Evolutionary conservation across 2,888 invertebrate genomes (phyloP).

Genomic region (Corythucha ciliata): DNA sequence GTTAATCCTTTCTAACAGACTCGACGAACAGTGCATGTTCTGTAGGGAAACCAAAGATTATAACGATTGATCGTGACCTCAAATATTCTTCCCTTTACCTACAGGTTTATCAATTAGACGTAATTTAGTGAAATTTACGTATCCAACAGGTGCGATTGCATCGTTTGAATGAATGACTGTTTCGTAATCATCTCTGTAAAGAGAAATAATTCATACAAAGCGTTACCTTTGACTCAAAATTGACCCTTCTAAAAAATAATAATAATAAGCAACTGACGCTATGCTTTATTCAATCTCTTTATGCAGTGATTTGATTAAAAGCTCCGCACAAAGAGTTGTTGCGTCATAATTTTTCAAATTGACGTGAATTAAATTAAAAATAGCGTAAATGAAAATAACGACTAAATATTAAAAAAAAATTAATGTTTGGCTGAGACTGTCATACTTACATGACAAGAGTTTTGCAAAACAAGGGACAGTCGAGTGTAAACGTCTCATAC

Average conservation of each 20-base stretch:
- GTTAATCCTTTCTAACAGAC: conserved; percentile 31
- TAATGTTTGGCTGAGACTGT: conserved; percentile 12
- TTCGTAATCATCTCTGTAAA: conserved; percentile 69
- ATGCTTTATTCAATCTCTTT: too few species aligned
- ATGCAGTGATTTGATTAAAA: too few species aligned
- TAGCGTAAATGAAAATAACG: conserved; percentile 28
- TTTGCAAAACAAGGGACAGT: conserved; percentile 91
- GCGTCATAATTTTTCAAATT: conserved; percentile 24
- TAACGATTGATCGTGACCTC: neutral
- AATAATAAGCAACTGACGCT: too few species aligned
- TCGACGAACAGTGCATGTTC: conserved; percentile 29
- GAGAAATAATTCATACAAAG: neutral
- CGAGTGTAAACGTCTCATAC: conserved; percentile 94
- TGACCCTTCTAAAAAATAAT: too few species aligned
- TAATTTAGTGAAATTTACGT: conserved; percentile 76
- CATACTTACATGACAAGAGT: conserved; percentile 76
- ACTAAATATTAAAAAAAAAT: conserved; percentile 26
- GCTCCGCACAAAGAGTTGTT: neutral
- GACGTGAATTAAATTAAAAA: conserved; percentile 24
- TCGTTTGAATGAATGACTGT: conserved; percentile 82
- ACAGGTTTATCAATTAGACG: conserved; percentile 60
- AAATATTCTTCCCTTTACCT: conserved; percentile 34
- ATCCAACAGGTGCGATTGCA: conserved; percentile 89
- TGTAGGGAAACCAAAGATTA: conserved; percentile 16
- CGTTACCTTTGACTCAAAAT: too few species aligned